Conservation (phyloP, 2,888 invertebrate species). For the Diarsia brunnea region DNA sequence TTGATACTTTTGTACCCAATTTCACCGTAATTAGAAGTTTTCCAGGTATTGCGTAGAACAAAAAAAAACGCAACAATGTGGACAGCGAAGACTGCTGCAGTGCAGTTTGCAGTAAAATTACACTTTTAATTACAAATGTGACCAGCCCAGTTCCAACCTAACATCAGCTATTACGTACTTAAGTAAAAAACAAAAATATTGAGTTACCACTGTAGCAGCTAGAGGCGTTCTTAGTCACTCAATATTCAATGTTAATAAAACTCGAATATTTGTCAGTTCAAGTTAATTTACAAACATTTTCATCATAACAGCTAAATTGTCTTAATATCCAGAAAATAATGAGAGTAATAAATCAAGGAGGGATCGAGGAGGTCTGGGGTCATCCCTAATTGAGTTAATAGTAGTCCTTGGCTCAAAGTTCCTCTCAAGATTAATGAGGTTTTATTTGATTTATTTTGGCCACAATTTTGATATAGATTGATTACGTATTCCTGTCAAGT, state of each 20-base stretch:
- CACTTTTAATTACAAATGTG: too few relatives aligned
- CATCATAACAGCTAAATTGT: constrained; percentile 32
- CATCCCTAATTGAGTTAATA: constrained; percentile 54
- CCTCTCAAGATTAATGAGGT: constrained; percentile 50
- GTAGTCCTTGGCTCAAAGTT: constrained; percentile 42
- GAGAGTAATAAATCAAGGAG: constrained; percentile 49
- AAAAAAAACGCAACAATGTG: too few relatives aligned
- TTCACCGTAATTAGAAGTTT: too few relatives aligned
- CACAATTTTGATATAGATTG: constrained; percentile 37
- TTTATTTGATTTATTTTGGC: constrained; percentile 52
- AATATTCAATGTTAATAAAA: constrained; percentile 5
- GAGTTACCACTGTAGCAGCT: not conserved
- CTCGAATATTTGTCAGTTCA: constrained; percentile 15
- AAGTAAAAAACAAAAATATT: not conserved
- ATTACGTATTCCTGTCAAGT: constrained; percentile 19
- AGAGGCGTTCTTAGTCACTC: not conserved
- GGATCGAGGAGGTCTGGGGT: constrained; percentile 34
- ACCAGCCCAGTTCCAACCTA: not conserved
- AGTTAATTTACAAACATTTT: constrained; percentile 27
- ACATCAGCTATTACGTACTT: not conserved
- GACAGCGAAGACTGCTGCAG: too few relatives aligned
- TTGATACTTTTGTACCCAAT: too few relatives aligned
- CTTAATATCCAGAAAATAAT: constrained; percentile 44
- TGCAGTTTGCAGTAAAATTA: too few relatives aligned
- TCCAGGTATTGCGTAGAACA: too few relatives aligned